These are phyloP conservation scores for Micropterix aruncella DNA, from an alignment of 2,888 invertebrate species.

Conservation along the genomic window DNA sequence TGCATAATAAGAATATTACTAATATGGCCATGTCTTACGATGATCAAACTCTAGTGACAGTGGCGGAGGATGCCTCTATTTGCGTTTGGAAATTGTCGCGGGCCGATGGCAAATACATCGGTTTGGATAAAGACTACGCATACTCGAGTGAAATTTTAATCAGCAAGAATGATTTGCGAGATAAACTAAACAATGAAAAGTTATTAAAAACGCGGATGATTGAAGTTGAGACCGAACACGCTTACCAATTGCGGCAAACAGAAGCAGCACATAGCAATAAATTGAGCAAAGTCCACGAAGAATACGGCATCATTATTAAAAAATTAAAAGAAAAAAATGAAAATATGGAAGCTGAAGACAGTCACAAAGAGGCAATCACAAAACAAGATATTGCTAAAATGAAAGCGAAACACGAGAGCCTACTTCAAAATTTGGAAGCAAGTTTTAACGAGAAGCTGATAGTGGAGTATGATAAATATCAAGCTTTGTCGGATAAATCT, in stretches of 20 bases:
- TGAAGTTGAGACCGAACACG: conserved; percentile 78
- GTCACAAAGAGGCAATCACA: conserved; percentile 60
- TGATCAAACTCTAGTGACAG: conserved; percentile 62
- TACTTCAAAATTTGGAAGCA: conserved; percentile 52
- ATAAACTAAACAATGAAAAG: conserved; percentile 51
- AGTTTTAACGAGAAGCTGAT: conserved; percentile 76
- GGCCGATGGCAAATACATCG: conserved; percentile 53
- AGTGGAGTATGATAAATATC: conserved; percentile 79
- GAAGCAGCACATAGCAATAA: conserved; percentile 68
- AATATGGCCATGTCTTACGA: conserved; percentile 61
- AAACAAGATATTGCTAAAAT: conserved; percentile 62
- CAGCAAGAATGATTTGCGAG: conserved; percentile 60
- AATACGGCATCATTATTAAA: conserved; percentile 69
- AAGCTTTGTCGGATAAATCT: conserved; percentile 55
- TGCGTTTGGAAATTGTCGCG: conserved; percentile 76
- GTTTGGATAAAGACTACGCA: conserved; percentile 59
- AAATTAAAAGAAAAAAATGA: conserved; percentile 61
- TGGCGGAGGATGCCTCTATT: conserved; percentile 63
- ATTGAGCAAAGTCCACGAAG: conserved; percentile 67
- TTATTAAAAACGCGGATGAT: conserved; percentile 55
- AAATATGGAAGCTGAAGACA: conserved; percentile 49
- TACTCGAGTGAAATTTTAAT: conserved; percentile 75
- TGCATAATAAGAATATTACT: conserved; percentile 39
- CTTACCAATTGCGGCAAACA: conserved; percentile 70
- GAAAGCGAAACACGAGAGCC: conserved; percentile 50